A percentile compares a stretch with the other conserved stretches of the same genome.
These are phyloP conservation scores for Potamilus streckersoni DNA, from an alignment of 1,140 invertebrate species.

Conservation along the genomic window DNA sequence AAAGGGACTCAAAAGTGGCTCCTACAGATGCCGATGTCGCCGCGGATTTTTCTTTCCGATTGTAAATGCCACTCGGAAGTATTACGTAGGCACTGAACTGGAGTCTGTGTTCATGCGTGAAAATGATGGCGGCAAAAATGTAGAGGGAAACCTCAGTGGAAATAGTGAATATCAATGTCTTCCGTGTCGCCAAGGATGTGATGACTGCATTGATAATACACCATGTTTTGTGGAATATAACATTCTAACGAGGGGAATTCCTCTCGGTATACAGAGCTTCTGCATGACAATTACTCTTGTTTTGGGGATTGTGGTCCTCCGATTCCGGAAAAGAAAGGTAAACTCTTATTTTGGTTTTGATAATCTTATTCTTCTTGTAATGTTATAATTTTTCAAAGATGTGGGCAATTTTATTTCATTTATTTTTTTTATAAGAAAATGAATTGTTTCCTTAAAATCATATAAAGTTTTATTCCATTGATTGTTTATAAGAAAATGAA, in stretches of 20 bases:
- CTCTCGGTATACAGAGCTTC: slow-evolving; percentile 78
- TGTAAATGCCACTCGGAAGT: slow-evolving; percentile 40
- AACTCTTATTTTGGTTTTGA: background rate
- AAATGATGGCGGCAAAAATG: no score
- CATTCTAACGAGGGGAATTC: slow-evolving; percentile 74
- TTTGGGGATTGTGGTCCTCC: slow-evolving; percentile 79
- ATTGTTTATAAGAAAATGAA: no score
- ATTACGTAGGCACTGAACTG: slow-evolving; percentile 56
- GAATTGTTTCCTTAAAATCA: no score
- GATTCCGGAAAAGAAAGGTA: slow-evolving; percentile 83
- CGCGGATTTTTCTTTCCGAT: slow-evolving; percentile 52
- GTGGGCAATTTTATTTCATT: no score
- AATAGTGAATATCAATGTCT: slow-evolving; percentile 70
- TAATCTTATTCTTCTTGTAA: background rate
- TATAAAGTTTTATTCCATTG: no score
- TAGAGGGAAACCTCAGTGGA: slow-evolving; percentile 25
- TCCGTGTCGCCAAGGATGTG: slow-evolving; percentile 73
- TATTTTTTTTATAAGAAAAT: no score
- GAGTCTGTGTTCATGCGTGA: slow-evolving; percentile 48
- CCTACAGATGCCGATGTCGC: slow-evolving; percentile 59
- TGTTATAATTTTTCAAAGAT: background rate
- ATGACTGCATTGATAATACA: slow-evolving; percentile 70
- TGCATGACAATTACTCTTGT: slow-evolving; percentile 80
- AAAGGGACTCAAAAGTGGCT: slow-evolving; percentile 47
- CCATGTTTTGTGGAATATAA: slow-evolving; percentile 73